Base-by-base conservation (phyloP, 2,888 invertebrate genomes). In the Notocelia uddmanniana region DNA sequence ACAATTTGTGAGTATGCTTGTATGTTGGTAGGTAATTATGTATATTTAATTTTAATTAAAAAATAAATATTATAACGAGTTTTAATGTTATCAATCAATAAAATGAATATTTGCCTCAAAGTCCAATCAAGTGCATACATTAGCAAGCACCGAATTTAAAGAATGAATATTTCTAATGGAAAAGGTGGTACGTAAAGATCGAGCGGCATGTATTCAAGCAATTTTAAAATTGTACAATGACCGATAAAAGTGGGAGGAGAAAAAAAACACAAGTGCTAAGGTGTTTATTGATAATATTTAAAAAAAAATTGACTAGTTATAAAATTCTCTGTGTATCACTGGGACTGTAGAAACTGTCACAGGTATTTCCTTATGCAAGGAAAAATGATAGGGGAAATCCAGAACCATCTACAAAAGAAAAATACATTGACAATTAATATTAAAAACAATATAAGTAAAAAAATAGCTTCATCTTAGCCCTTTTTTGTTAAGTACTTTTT, bases 341-440 rank as follows among this genome's bases (percentile, higher is more conserved):
- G 88, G 88, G 48, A 83, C 78, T 18, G 87, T 83, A 6, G 89
- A 80, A 11, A 89, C 75, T 1, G 78, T 86, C 6, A 89, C 85
- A 13, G 89, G 86, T 59, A 89, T 80, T 66, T 85, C 85, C 76
- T 87, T 81, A 31, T 74, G 80, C 11, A 86, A 63, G n/a, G 85
- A 80, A n/a, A 80, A 78, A 74, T 87, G 88, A 72, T 85, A 86
- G 2, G 79, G 73, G 73, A 89, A 89, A 60, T 81, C 76, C 8
- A 87, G 76, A 77, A 84, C 80, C 26, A 89, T 74, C 89, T 89
- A 45, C 8, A 83, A 75, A 83, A 86, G 59, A 21, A 87, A 62
- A 19, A 69, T 8, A 45, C 0, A 60, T n/a, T n/a, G n/a, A n/a
- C 15, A 8, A 45, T 45, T 45, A 15, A 0, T 31, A 5, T 31